Evolutionary conservation across 2,888 invertebrate genomes (phyloP), one percentile per base, ranked within the genome.

Genomic region (Caenorhabditis sp.): DNA sequence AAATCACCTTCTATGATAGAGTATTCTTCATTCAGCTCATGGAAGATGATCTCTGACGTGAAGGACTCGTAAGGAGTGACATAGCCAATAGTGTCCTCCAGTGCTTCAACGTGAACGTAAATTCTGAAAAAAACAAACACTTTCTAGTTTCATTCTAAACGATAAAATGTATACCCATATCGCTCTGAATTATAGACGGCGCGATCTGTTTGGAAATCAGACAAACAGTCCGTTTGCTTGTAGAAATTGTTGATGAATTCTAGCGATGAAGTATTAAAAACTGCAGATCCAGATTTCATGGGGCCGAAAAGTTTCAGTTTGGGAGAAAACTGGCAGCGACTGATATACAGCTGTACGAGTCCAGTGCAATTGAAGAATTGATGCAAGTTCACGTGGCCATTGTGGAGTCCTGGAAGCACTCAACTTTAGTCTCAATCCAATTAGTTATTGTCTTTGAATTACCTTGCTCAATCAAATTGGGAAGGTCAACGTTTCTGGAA

Each of bases 21-120:
- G 49, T 68, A 64, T 16, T 68, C 68, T 12, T 76, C 76, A 24
- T 58, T 66, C n/a, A 76, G 3, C 38, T 76, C 68, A 28, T 68
- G 51, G 26, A 31, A 76, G 1, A 19, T 41, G 7, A 76, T 26
- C 24, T 38, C 58, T 3, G 66, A 56, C 1, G n/a, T 10, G 24
- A 64, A 31, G 0, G 66, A 31, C 7, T 66, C 47, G 26, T 76
- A 68, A 14, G 47, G 24, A 2, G 68, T 66, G 6, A 68, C 44
- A 47, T 76, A 76, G 8, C 76, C 76, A 28, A 68, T 22, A 10
- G 35, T 26, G n/a, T 76, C 51, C 26, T 76, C 68, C 7, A 76
- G 8, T 0, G 76, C 68, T 47, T 68, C 44, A 16, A 76, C 41
- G 35, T 76, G 76, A 6, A 76, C 8, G 16, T 58, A 68, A 8